Evolutionary conservation across 2,113 vertebrate species (phyloP), one percentile per base, ranked within the genome.

Genomic region (Dromiciops gliroides): DNA sequence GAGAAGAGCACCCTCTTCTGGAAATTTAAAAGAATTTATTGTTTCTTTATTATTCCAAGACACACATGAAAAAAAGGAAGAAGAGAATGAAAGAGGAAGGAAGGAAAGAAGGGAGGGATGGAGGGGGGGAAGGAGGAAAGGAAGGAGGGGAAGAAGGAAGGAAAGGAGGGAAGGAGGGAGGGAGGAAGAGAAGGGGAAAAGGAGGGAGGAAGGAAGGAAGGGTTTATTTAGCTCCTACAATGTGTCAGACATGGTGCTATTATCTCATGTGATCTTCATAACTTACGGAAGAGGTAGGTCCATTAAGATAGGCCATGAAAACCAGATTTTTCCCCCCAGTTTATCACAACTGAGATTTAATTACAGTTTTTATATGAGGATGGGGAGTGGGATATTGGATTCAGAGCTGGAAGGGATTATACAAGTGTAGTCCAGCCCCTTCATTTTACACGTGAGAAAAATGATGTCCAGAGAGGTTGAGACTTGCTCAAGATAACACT

Each of bases 1-100:
- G 97, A 89, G 89, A 52, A 93, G 3, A 24, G 8, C 0, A 56
- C 93, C 96, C 95, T 95, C 97, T 97, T 89, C 92, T 98, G 97
- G 95, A 48, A 0, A 89, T 16, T 49, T 7, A 14, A 91, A 89
- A 52, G 91, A 75, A 5, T 49, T 50, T 89, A 14, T 37, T 44
- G 14, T 48, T 11, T 8, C n/a, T 49, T 48, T 44, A 31, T 2
- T 91, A 23, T 31, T 93, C 50, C 3, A 50, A 49, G 89, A 89
- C 8, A 95, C 92, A 60, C 48, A 3, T 3, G 92, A 49, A 44
- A 5, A n/a, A 44, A 83, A 26, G 25, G 24, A 53, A 8, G 52
- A 14, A 53, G 19, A 8, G 24, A 8, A 26, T 2, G 8, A 50
- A 50, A 10, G 50, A 50, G 10, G 50, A 10, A 50, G 10, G 50